Conservation (phyloP, 2,888 invertebrate species). For the Sinopyrophorus schimmeli region DNA sequence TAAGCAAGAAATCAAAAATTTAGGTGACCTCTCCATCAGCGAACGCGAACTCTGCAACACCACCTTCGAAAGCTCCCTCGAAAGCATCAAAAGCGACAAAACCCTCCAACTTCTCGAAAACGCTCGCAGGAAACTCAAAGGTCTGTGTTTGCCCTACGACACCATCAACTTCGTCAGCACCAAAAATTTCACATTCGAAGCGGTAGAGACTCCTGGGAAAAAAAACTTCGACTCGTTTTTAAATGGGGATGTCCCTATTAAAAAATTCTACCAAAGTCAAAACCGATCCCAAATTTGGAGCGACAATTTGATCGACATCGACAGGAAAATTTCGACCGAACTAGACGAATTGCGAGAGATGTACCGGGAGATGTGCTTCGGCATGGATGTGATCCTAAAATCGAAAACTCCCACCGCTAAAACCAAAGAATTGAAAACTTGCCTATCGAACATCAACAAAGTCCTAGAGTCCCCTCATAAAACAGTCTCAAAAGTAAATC, state of each 20-base stretch:
- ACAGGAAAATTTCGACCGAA: not conserved
- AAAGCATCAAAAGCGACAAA: not conserved
- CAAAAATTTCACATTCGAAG: not conserved
- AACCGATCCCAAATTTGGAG: not conserved
- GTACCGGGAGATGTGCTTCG: not conserved
- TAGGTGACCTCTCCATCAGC: too few species aligned
- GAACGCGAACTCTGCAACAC: too few species aligned
- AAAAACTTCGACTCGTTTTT: constrained; percentile 1
- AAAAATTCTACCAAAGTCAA: not conserved
- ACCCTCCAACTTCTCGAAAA: not conserved
- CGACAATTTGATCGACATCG: not conserved
- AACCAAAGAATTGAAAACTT: not conserved
- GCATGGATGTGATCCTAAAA: not conserved
- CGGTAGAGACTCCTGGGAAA: not conserved
- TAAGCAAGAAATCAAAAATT: too few species aligned
- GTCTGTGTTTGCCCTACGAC: not conserved
- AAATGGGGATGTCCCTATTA: not conserved
- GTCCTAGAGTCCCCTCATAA: too few species aligned
- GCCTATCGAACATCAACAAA: not conserved
- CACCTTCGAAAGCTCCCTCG: too few species aligned
- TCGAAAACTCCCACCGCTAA: not conserved
- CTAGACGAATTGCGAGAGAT: not conserved
- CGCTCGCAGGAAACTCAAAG: not conserved
- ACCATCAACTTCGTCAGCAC: not conserved
- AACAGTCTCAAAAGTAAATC: too few species aligned